Base-by-base conservation (phyloP, 2,113 vertebrate species). In the Aldabrachelys gigantea region DNA sequence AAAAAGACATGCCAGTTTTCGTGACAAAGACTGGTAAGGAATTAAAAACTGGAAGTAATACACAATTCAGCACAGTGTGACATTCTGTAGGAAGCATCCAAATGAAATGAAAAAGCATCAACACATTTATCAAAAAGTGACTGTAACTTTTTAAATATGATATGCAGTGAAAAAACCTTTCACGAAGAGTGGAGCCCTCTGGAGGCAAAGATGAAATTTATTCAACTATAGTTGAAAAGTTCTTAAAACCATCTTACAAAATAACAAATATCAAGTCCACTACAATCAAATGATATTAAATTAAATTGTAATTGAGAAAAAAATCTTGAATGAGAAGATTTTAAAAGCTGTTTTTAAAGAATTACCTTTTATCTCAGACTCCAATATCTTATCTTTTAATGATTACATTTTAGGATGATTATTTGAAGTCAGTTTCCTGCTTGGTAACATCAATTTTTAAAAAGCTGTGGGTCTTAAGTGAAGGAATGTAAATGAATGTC, bases 391-490 rank as follows among this genome's bases (percentile, higher is more conserved):
- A 97, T 98, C 97, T 97, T 98, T 98, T 98, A 98, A 98, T 98
- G 97, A 98, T 97, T 98, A 97, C 93, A 98, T 98, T 98, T 98
- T 98, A 98, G 97, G 92, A 98, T 95, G 91, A 98, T 97, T 98
- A 98, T 98, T 98, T 99, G 98, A 98, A 98, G 98, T 98, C 98
- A 98, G 98, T 97, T 98, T 98, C 98, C 98, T 98, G 98, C 98
- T 98, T 98, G 98, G 98, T 98, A 97, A 97, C 98, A 99, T 99
- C 97, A 98, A 99, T 99, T 98, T 98, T 99, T 99, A 98, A 99
- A 98, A 98, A 98, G 98, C 98, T 98, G 85, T 98, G 98, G 98
- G 98, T 98, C 97, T 98, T 98, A 98, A 98, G 98, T 97, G 98
- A 98, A 98, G 97, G 97, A 98, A 98, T 98, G 98, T 98, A 98